These are phyloP conservation scores for Trichosurus vulpecula DNA, from an alignment of 2,797 vertebrate genomes.

Conservation along the genomic window DNA sequence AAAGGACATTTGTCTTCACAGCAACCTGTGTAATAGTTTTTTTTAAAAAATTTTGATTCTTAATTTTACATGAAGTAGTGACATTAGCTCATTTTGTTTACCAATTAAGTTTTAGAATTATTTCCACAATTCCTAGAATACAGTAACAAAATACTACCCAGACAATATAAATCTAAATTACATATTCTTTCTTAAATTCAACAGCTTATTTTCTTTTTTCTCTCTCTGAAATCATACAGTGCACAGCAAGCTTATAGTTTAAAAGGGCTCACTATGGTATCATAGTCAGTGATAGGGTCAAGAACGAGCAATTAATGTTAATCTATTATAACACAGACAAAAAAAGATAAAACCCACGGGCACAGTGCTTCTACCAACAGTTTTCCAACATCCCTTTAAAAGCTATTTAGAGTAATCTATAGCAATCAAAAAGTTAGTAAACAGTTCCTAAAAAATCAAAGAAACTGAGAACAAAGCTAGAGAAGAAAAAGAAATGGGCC, in stretches of 20 bases:
- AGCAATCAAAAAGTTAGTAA: constrained; percentile 60
- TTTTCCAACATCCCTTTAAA: constrained; percentile 10
- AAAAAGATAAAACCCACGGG: constrained; percentile 32
- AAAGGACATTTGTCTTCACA: neutral
- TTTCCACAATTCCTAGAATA: neutral
- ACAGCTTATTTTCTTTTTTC: neutral
- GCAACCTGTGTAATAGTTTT: neutral
- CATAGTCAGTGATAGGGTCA: constrained; percentile 22
- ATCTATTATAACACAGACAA: constrained; percentile 40
- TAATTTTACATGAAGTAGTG: neutral
- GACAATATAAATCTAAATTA: neutral
- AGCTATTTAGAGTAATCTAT: constrained; percentile 46
- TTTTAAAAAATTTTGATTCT: neutral
- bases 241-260: constrained; percentile 3
- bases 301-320: constrained; percentile 48
- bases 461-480: constrained; percentile 35
- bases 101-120: constrained; percentile 2
- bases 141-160: neutral
- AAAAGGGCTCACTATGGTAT: constrained; percentile 26
- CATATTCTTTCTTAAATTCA: constrained; percentile 7
- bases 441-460: constrained; percentile 38
- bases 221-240: constrained; percentile 39
- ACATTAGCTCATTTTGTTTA: neutral
- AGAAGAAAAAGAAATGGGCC: constrained; percentile 54
- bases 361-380: constrained; percentile 52